A percentile compares a stretch with the other conserved stretches of the same genome.
Conservation (phyloP, 2,888 invertebrate species). For the Scaeva pyrastri region DNA sequence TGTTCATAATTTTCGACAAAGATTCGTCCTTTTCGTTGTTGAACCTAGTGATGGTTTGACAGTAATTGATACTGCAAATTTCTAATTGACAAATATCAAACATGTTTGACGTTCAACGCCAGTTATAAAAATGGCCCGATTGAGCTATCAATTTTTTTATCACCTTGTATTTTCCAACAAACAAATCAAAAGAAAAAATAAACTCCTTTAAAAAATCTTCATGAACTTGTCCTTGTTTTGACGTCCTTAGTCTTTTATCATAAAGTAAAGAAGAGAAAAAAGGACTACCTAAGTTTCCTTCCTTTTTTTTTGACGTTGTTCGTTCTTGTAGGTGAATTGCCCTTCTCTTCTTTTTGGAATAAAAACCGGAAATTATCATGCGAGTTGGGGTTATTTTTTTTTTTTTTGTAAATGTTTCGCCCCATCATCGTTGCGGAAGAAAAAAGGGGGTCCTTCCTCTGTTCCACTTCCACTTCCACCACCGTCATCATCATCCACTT, state of each 20-base stretch:
- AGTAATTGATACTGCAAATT: too few relatives aligned
- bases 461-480: too few relatives aligned
- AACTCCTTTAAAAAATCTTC: slow-evolving; percentile 10
- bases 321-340: neutral
- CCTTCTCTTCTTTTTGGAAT: neutral
- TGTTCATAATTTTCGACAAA: too few relatives aligned
- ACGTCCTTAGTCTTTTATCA: neutral
- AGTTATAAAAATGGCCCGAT: too few relatives aligned
- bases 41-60: too few relatives aligned
- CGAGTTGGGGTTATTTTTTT: slow-evolving; percentile 4
- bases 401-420: slow-evolving; percentile 17
- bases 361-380: slow-evolving; percentile 56
- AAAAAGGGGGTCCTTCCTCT: neutral
- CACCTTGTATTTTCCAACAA: too few relatives aligned
- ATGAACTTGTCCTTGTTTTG: slow-evolving; percentile 63
- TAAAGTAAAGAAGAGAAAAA: neutral
- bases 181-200: neutral
- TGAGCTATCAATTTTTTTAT: too few relatives aligned
- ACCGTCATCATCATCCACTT: too few relatives aligned
- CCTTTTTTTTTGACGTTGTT: slow-evolving; percentile 4
- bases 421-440: slow-evolving; percentile 7
- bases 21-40: too few relatives aligned
- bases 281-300: slow-evolving; percentile 1
- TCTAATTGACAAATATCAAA: too few relatives aligned
- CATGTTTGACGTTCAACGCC: too few relatives aligned